Base-by-base conservation (phyloP, 37 sponge, comb jelly and placozoan species). In the Ephydatia muelleri region DNA sequence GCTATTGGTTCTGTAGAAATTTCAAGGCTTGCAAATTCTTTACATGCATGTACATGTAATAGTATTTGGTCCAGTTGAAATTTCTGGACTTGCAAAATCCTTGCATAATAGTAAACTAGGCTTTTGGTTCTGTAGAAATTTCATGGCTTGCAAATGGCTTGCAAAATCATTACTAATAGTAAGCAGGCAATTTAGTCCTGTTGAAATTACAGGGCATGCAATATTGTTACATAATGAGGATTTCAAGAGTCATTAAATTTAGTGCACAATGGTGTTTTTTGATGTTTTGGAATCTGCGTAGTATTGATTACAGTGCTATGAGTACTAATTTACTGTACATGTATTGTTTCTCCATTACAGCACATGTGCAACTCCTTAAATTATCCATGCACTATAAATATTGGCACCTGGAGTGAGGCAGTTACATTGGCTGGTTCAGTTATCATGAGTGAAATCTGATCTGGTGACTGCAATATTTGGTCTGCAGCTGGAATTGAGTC, bases 1-100 rank as follows among this genome's bases (percentile, higher is more conserved):
- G 57, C 57, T 57, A 57, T 57, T 57, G 57, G 57, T 57, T 57
- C 57, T 57, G 57, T 57, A 57, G 57, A 57, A 57, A 57, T 57
- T 57, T 57, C 57, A 57, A 57, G 57, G 57, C 57, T 57, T 57
- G 57, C 57, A 57, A 57, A 57, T 57, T 57, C 57, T 57, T 57
- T 57, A 57, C 57, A 57, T 57, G 16, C 57, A n/a, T n/a, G n/a
- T n/a, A n/a, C n/a, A n/a, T n/a, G n/a, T n/a, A 57, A 21, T 57
- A 57, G 57, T 57, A 57, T n/a, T 57, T 57, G 57, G 57, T 57
- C 57, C 57, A 57, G 57, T 57, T 57, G 57, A 57, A 57, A 57
- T 57, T 57, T 57, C 57, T 57, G 57, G 57, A 57, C 57, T 57
- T 19, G 57, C 57, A 57, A 57, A 57, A 57, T 57, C 16, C 16